Conservation (phyloP, 2,113 vertebrate genomes). For the Oophaga pumilio region DNA sequence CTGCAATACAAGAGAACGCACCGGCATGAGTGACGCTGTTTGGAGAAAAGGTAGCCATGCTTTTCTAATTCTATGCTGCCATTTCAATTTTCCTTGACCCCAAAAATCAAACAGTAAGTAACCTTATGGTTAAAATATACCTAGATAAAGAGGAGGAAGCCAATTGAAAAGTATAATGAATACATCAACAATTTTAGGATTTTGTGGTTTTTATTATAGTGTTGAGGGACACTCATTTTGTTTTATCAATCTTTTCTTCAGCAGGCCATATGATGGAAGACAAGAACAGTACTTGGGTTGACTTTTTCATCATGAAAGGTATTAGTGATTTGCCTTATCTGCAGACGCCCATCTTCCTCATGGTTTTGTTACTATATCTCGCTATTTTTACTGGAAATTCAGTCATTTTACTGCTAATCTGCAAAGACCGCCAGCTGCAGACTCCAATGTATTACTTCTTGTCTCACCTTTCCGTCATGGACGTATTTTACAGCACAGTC, state of each 20-base stretch:
- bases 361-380: conserved; percentile 27
- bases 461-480: conserved; percentile 59
- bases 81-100: too few species aligned
- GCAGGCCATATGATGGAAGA: conserved; percentile 5
- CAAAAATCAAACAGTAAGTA: too few species aligned
- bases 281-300: conserved; percentile 3
- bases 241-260: not conserved
- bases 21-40: too few species aligned
- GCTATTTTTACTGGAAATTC: conserved; percentile 29
- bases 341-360: conserved; percentile 48
- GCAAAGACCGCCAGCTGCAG: conserved; percentile 54
- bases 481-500: conserved; percentile 57
- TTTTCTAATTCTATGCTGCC: too few species aligned
- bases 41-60: too few species aligned
- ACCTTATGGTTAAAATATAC: too few species aligned
- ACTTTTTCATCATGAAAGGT: conserved; percentile 51
- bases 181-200: too few species aligned
- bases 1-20: too few species aligned
- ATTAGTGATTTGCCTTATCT: conserved; percentile 56
- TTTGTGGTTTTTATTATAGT: not conserved
- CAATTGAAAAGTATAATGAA: too few species aligned
- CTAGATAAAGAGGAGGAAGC: too few species aligned
- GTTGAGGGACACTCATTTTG: not conserved
- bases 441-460: conserved; percentile 66
- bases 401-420: conserved; percentile 16